Base-by-base conservation (phyloP, 2,888 invertebrate genomes). In the Drosophila paracracens region DNA sequence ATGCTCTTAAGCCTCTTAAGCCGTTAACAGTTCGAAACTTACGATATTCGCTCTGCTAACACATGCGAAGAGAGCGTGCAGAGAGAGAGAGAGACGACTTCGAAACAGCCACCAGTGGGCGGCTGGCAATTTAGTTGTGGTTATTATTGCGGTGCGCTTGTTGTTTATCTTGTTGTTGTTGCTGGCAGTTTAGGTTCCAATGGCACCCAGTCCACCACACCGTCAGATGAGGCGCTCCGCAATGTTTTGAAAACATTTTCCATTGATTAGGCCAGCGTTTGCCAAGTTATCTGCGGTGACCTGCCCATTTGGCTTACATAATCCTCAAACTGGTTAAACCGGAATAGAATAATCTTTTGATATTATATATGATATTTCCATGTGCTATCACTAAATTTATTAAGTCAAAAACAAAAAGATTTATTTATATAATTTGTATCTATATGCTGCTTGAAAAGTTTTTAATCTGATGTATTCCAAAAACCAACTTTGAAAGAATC, bases 1-100 rank as follows among this genome's bases (percentile, higher is more conserved):
- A 18, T 21, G 21, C 90, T 90, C 90, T 84, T 46, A 25, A 25
- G 2, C 25, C 8, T 8, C 33, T 88, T 74, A 71, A 54, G 68
- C 46, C 16, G 25, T 53, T 36, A 48, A 59, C 66, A 52, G 25
- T 51, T 48, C 61, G 63, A 71, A 69, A 70, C 10, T 57, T 87
- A 86, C 85, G 85, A 89, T 87, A 86, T 84, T 81, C 79, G 57
- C 31, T 10, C 67, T 81, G 89, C 74, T 81, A 89, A 53, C 63
- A 48, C 57, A 5, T 1, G 0, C n/a, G 1, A 65, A 70, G 71
- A 70, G 70, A 38, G 57, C 25, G 2, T n/a, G 8, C 56, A 38
- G 40, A 43, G 25, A 52, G 57, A 38, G 40, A 43, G 25, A 52
- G 57, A 36, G 35, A 8, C 18, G 3, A 64, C 56, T 90, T 78